These are phyloP conservation scores for Lutraria lutraria DNA, from an alignment of 2,888 invertebrate genomes.

Conservation along the genomic window DNA sequence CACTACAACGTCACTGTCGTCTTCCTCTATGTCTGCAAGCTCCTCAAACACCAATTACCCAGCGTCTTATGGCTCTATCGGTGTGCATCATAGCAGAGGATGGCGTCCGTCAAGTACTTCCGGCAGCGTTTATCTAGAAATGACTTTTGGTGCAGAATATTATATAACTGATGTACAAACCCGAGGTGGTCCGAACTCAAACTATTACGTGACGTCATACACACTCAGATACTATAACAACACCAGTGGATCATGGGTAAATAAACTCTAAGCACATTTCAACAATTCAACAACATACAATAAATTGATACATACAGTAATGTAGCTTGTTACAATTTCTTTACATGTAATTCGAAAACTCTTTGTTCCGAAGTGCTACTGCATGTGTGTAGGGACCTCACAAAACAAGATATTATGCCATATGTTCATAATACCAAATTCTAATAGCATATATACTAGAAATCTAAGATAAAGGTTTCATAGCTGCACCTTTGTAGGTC, in stretches of 20 bases:
- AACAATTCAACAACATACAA: not conserved
- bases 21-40: conserved; percentile 29
- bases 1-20: not conserved
- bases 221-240: conserved; percentile 66
- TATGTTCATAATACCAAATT: no score
- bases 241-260: conserved; percentile 63
- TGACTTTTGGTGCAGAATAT: conserved; percentile 31
- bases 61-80: conserved; percentile 63
- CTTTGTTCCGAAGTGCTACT: no score
- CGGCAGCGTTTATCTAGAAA: conserved; percentile 62
- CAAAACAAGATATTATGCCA: no score
- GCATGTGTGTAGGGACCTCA: no score
- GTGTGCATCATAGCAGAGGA: conserved; percentile 26
- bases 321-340: no score
- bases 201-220: conserved; percentile 66
- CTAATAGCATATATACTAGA: no score
- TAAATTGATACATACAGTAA: no score
- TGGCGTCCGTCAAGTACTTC: conserved; percentile 64
- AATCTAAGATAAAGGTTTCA: no score
- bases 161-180: conserved; percentile 73
- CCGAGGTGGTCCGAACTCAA: conserved; percentile 58
- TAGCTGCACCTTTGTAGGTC: no score
- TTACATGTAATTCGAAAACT: no score
- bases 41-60: conserved; percentile 11
- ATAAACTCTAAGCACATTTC: not conserved